Evolutionary conservation across 2,888 invertebrate species (phyloP).

Genomic region (Entomobrya proxima): DNA sequence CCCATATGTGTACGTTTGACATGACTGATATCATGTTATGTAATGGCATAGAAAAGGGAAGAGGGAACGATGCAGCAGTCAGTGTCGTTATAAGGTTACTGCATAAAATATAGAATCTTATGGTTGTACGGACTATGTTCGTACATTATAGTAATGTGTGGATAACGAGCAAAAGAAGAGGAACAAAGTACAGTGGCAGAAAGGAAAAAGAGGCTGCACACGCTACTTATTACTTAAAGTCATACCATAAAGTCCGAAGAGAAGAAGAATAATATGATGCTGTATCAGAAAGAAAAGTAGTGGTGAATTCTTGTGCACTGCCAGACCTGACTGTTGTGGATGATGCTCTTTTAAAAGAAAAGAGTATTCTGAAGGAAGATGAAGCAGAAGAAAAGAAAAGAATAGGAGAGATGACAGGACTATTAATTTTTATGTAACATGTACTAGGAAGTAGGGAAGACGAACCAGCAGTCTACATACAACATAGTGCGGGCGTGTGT

Average conservation of each 20-base stretch:
- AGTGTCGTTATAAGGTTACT: background rate
- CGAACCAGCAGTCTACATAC: background rate
- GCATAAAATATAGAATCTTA: slow-evolving; percentile 1
- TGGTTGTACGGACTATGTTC: background rate
- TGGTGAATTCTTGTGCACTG: background rate
- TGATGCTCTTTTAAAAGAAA: slow-evolving; percentile 13
- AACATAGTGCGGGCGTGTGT: background rate
- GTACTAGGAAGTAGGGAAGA: slow-evolving; percentile 20
- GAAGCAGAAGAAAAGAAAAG: slow-evolving; percentile 14
- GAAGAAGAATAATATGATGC: slow-evolving; percentile 17
- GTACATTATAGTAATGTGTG: background rate
- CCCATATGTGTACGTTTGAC: slow-evolving; percentile 1
- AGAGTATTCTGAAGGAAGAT: slow-evolving; percentile 20
- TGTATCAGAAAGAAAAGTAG: background rate
- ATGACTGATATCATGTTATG: background rate
- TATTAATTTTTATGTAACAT: slow-evolving; percentile 58
- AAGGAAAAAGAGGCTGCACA: background rate
- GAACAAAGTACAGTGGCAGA: background rate
- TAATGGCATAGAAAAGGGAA: background rate
- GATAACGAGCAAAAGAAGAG: background rate
- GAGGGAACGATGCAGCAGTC: background rate
- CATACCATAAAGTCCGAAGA: background rate
- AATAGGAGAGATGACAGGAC: slow-evolving; percentile 55
- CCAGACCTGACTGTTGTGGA: background rate
- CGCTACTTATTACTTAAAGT: background rate